Evolutionary conservation across 2,888 invertebrate species (phyloP), one percentile per base, ranked within the genome.

Genomic region (Brachylomia viminalis): DNA sequence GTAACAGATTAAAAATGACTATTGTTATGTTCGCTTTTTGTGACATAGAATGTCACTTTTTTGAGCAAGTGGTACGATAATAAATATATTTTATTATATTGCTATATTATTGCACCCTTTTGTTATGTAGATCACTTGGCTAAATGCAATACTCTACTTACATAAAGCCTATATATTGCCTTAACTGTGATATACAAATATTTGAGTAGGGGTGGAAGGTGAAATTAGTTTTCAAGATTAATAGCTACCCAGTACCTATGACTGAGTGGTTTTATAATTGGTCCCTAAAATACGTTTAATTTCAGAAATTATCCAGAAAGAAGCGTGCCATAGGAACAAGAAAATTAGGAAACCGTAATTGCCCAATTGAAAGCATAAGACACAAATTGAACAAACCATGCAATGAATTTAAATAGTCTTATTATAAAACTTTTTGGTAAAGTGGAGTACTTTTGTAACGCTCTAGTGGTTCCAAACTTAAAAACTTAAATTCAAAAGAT

Each of bases 331-430:
- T 17, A 30, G 38, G 62, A 77, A 62, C 33, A 77, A 13, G 59
- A 23, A 58, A 71, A 71, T 79, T 76, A 65, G 23, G 38, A 72
- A 47, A 30, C 23, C 47, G 47, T 64, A 82, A 73, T 68, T 74
- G 65, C 15, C 38, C 62, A 61, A 73, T 76, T 52, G 42, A 68
- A 62, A 56, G 75, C 15, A 45, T 56, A 20, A 56, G n/a, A 23
- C 33, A 82, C 56, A 64, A 67, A 80, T 71, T 82, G 62, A 33
- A 45, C 23, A 73, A 49, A 61, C 20, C 59, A 69, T 42, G 78
- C 67, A 79, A 83, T 86, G 86, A 87, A 87, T 87, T 83, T 73
- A 79, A 86, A 87, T 68, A n/a, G 64, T 45, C 77, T 71, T 76
- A 72, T 87, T 84, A 86, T 66, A 58, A 79, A 87, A 64, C 72